These are phyloP conservation scores for Pyrochroa serraticornis DNA, from an alignment of 2,888 invertebrate genomes.

Conservation along the genomic window DNA sequence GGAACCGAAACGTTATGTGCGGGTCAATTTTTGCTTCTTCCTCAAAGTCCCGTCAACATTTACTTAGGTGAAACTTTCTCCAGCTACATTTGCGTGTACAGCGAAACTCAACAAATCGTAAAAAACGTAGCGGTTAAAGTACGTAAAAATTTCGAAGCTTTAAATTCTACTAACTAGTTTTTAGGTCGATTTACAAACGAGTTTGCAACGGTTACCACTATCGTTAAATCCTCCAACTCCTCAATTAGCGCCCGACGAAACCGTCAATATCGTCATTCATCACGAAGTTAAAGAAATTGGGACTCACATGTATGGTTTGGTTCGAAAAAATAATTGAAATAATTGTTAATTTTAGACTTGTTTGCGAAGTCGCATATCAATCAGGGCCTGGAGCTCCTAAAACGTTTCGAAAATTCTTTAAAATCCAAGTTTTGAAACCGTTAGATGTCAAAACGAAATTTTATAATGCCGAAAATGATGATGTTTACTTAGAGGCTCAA, in stretches of 20 bases:
- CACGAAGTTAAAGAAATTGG: slow-evolving; percentile 99
- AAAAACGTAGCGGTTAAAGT: slow-evolving; percentile 84
- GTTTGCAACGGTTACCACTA: slow-evolving; percentile 83
- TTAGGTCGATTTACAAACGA: slow-evolving; percentile 92
- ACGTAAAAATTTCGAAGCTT: slow-evolving; percentile 29
- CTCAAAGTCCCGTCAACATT: slow-evolving; percentile 97
- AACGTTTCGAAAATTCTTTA: slow-evolving; percentile 95
- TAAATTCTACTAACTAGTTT: slow-evolving; percentile 1
- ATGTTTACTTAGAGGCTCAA: slow-evolving; percentile 75
- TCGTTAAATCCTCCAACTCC: slow-evolving; percentile 70
- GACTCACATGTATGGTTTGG: slow-evolving; percentile 82
- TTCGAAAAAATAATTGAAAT: slow-evolving; percentile 7
- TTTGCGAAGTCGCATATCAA: slow-evolving; percentile 94
- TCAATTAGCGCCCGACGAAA: slow-evolving; percentile 76
- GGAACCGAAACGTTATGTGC: slow-evolving; percentile 83
- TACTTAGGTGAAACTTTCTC: slow-evolving; percentile 98
- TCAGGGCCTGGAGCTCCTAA: slow-evolving; percentile 76
- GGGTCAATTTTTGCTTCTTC: slow-evolving; percentile 89
- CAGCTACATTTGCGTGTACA: slow-evolving; percentile 96
- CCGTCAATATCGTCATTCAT: slow-evolving; percentile 93
- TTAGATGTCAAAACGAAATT: slow-evolving; percentile 98
- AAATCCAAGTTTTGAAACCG: slow-evolving; percentile 97
- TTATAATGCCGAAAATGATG: slow-evolving; percentile 89
- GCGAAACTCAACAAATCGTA: slow-evolving; percentile 86
- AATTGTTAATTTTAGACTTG: slow-evolving; percentile 67